A percentile compares a stretch with the other conserved stretches of the same genome.
phyloP scores from a whole-genome alignment of 2,797 vertebrate species.

The Scolopax bukidnonensis region DNA sequence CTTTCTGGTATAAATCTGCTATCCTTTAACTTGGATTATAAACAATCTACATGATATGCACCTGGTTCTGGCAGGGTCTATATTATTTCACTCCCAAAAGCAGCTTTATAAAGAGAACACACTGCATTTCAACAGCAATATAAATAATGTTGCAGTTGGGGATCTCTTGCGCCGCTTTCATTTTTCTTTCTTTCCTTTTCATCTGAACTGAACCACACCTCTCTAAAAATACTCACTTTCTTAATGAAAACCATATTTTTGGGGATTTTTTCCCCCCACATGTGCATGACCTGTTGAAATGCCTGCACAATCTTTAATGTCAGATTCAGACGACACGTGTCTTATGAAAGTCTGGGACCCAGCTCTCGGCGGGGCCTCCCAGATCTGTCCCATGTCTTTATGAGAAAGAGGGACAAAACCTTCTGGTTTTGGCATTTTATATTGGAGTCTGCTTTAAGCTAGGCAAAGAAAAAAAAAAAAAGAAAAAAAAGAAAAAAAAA shows the following conservation, averaged over 20 bases:
- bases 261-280: not conserved
- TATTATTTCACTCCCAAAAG: constrained; percentile 61
- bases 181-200: constrained; percentile 60
- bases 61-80: constrained; percentile 40
- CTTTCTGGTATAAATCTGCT: constrained; percentile 54
- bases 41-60: constrained; percentile 44
- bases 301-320: constrained; percentile 79
- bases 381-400: constrained; percentile 80
- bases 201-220: constrained; percentile 77
- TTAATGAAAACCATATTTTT: constrained; percentile 84
- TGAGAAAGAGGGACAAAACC: constrained; percentile 81
- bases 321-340: constrained; percentile 82
- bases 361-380: constrained; percentile 70
- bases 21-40: constrained; percentile 58
- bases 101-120: constrained; percentile 54
- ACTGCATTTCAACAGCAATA: constrained; percentile 60
- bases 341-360: constrained; percentile 79
- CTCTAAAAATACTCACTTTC: constrained; percentile 80
- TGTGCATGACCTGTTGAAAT: constrained; percentile 75
- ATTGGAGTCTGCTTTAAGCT: constrained; percentile 81
- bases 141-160: constrained; percentile 67
- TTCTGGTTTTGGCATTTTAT: constrained; percentile 85
- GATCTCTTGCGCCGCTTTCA: constrained; percentile 49
- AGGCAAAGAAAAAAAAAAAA: constrained; percentile 58
- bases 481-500: constrained; percentile 72